Percentiles rank a stretch among this genome's conserved stretches.
phyloP scores from a whole-genome alignment of 2,888 invertebrate species.

The Torymus tubicola region DNA sequence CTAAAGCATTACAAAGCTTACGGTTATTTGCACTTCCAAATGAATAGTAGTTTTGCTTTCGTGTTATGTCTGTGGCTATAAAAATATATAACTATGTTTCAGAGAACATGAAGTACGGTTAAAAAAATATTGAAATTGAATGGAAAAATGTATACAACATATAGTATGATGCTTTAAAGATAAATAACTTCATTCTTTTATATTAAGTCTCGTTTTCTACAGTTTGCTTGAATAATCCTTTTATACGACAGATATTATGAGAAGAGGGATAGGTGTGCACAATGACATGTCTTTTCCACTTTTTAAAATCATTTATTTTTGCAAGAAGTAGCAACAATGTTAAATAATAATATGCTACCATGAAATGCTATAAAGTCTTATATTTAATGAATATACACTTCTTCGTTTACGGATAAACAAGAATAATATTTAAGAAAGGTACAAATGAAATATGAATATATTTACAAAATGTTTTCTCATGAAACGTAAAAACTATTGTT shows the following conservation, averaged over 20 bases:
- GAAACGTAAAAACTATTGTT: slow-evolving; percentile 6
- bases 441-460: slow-evolving; percentile 38
- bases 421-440: slow-evolving; percentile 18
- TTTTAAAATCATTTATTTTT: slow-evolving; percentile 34
- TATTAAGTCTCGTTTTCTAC: no score
- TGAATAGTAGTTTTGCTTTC: slow-evolving; percentile 12
- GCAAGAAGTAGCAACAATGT: background rate
- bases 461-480: slow-evolving; percentile 45
- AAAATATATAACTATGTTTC: slow-evolving; percentile 1
- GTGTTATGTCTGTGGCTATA: background rate
- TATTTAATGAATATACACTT: slow-evolving; percentile 32
- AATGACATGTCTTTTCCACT: background rate
- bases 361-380: slow-evolving; percentile 30
- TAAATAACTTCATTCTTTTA: no score
- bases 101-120: background rate
- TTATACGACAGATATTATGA: no score
- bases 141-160: no score
- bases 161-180: no score
- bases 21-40: background rate
- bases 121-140: background rate
- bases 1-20: background rate
- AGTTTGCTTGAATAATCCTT: no score
- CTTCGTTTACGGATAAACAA: slow-evolving; percentile 35
- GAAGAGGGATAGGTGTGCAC: no score
- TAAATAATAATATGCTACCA: slow-evolving; percentile 22